Base-by-base conservation (phyloP, 2,797 vertebrate species). In the Pampus argenteus region DNA sequence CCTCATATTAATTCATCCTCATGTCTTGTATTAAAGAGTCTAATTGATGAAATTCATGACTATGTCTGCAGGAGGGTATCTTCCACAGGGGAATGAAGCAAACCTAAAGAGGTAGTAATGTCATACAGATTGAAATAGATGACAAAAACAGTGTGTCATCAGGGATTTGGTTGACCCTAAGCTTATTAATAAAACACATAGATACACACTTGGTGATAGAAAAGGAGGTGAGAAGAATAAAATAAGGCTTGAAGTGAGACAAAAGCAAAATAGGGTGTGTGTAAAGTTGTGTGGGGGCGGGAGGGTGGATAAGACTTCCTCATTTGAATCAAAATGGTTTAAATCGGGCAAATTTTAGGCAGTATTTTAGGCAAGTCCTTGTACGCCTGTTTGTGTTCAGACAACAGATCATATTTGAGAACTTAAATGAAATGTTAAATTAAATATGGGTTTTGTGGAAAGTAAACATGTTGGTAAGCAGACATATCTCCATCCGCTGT, bases 41-140 rank as follows among this genome's bases (percentile, higher is more conserved):
- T 72, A 28, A 76, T 79, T 83, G 48, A 66, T 78, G 52, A 79
- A 73, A 65, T 73, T 68, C 50, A 66, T 67, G 44, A 74, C 20
- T 65, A 11, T 34, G 47, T 59, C 36, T 1, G 44, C 51, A 17
- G 57, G 34, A 48, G 62, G 20, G 45, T 13, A n/a, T 59, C 52
- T 62, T 45, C 57, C 2, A 49, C 38, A 5, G 63, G 68, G 45
- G 52, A 65, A 66, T 71, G 13, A 72, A 66, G 55, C 44, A 74
- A 71, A 54, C 52, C 28, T 31, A 31, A 65, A 2, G 2, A 55
- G 8, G 36, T 25, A 54, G n/a, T 26, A n/a, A 18, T 50, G 56
- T 29, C 36, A 57, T n/a, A 66, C 18, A 40, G 20, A 63, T 36
- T 71, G 52, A 60, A 77, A 76, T 64, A 44, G 13, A 72, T 57